phyloP scores from a whole-genome alignment of 1,140 invertebrate genomes.

The Vollenhovia emeryi region DNA sequence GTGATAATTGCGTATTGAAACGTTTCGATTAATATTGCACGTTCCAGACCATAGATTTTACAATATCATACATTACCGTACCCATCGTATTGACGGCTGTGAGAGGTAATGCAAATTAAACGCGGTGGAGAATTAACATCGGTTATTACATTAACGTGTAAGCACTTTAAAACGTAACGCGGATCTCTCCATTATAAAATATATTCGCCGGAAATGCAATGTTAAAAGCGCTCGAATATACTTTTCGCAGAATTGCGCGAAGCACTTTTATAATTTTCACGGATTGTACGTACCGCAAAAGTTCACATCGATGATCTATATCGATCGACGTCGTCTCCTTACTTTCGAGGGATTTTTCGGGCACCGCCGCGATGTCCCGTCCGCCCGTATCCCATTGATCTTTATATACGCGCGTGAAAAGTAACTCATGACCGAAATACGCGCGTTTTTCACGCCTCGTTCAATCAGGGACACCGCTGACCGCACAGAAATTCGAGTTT shows the following conservation, averaged over 20 bases:
- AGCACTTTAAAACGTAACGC: slow-evolving; percentile 6
- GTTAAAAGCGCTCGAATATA: background rate
- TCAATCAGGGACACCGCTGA: slow-evolving; percentile 44
- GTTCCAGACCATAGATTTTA: background rate
- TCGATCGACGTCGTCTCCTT: background rate
- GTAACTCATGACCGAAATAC: slow-evolving; percentile 13
- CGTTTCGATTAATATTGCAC: slow-evolving; percentile 16
- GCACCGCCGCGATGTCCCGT: slow-evolving; percentile 2
- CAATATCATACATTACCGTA: background rate
- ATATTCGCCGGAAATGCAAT: background rate
- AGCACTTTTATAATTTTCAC: background rate
- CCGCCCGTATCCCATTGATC: slow-evolving; percentile 22
- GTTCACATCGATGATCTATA: background rate
- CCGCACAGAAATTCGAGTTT: slow-evolving; percentile 52
- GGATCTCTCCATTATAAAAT: background rate
- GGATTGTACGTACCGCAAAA: background rate
- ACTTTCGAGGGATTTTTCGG: background rate
- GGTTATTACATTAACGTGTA: background rate
- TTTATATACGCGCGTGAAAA: slow-evolving; percentile 25
- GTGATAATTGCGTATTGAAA: slow-evolving; percentile 17
- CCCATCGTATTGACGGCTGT: background rate
- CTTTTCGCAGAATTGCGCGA: background rate
- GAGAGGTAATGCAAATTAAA: background rate
- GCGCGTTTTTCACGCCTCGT: slow-evolving; percentile 55
- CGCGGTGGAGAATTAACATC: background rate